A percentile compares a stretch with the other conserved stretches of the same genome.
phyloP scores from a whole-genome alignment of 2,888 invertebrate species.

The Myathropa florea region DNA sequence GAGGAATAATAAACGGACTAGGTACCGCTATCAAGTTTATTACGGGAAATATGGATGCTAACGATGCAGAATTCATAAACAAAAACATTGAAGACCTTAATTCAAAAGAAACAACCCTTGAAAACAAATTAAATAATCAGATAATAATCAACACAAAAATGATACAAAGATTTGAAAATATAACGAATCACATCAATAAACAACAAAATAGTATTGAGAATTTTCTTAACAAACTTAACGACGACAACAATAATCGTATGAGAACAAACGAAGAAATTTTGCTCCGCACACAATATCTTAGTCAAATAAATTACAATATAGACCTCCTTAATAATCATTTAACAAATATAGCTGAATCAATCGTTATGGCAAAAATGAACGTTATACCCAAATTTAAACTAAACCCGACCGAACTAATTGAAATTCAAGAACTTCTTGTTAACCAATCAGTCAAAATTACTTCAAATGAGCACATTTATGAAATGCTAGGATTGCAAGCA shows the following conservation, averaged over 20 bases:
- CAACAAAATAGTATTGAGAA: neutral
- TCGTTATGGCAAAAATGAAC: slow-evolving; percentile 10
- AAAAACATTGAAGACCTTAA: too few species aligned
- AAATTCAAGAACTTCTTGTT: neutral
- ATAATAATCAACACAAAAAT: slow-evolving; percentile 5
- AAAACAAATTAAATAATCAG: neutral
- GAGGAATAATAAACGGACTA: slow-evolving; percentile 33
- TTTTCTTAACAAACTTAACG: neutral
- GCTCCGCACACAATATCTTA: slow-evolving; percentile 5
- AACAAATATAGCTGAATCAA: slow-evolving; percentile 11
- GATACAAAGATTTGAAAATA: slow-evolving; percentile 35
- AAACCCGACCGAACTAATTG: slow-evolving; percentile 5
- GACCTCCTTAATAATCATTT: slow-evolving; percentile 20
- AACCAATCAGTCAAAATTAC: neutral
- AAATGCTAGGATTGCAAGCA: neutral
- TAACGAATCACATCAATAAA: slow-evolving; percentile 30
- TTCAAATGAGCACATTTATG: neutral
- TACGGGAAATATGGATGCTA: slow-evolving; percentile 21
- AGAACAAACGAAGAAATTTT: slow-evolving; percentile 6
- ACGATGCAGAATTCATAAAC: slow-evolving; percentile 19
- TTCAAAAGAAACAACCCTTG: slow-evolving; percentile 8
- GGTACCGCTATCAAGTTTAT: slow-evolving; percentile 30
- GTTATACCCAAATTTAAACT: slow-evolving; percentile 21
- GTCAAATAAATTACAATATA: slow-evolving; percentile 20
- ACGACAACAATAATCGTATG: neutral